Base-by-base conservation (phyloP, 2,888 invertebrate genomes). In the Steromphala cineraria region DNA sequence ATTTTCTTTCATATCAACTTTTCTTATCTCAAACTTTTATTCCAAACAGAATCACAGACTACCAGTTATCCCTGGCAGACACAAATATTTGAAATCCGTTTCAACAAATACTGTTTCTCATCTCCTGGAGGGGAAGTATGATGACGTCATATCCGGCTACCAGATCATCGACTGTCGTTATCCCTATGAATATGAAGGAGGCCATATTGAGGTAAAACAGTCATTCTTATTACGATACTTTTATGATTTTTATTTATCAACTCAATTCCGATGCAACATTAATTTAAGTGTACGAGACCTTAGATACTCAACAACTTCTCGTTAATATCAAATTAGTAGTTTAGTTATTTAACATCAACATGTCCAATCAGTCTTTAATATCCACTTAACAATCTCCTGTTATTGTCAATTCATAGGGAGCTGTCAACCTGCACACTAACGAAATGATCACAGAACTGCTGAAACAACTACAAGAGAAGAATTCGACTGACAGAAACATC, bases 101-200 rank as follows among this genome's bases (percentile, higher is more conserved):
- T 85, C 89, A n/a, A 80, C 88, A 7, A 85, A 88, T 2, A 92
- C 91, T 17, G 87, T 91, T 71, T 78, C 85, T 78, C 67, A 67
- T 10, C 67, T 67, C n/a, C 28, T 67, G 13, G 92, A 94, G 0
- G 98, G 98, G 0, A 95, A 96, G 0, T 98, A 95, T 90, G 87
- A 92, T 0, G 94, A 96, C 55, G 91, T 93, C 13, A 94, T 98
- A 36, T 94, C 94, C 19, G 95, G 95, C 4, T 98, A 94, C 91
- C 95, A 95, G 93, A 94, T 99, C 24, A 96, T 99, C 77, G 99
- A 99, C 94, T 98, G 98, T 92, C 95, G 99, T 86, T 99, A 98
- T 93, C 98, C 98, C 0, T 99, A 98, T 94, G 99, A 99, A 94
- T 99, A 94, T 92, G 96, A 96, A 0, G 98, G 97, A 5, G 99